A percentile compares a stretch with the other conserved stretches of the same genome.
Conservation (phyloP, 2,113 vertebrate species). For the Catharus minimus region DNA sequence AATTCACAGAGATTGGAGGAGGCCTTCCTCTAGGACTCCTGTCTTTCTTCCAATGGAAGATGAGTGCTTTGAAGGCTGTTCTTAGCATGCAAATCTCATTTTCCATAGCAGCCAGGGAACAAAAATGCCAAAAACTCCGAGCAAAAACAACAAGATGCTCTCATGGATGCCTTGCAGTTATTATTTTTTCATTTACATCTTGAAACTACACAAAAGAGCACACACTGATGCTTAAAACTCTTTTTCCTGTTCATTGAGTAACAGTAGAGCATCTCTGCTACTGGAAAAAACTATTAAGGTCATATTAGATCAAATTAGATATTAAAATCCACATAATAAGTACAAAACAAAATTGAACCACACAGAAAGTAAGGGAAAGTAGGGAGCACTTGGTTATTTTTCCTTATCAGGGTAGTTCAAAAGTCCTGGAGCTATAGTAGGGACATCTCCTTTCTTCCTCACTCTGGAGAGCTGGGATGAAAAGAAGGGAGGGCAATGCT, state of each 20-base stretch:
- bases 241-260: background rate
- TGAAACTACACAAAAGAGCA: background rate
- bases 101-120: background rate
- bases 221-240: background rate
- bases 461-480: background rate
- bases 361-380: background rate
- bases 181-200: background rate
- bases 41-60: background rate
- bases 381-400: background rate
- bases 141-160: background rate
- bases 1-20: background rate
- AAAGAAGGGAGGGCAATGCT: background rate
- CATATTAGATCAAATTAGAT: conserved; percentile 6
- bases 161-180: background rate
- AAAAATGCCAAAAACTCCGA: background rate
- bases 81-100: conserved; percentile 1
- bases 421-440: background rate
- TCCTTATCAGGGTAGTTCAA: background rate
- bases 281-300: background rate
- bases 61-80: background rate
- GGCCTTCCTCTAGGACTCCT: background rate
- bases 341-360: background rate
- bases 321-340: conserved; percentile 17
- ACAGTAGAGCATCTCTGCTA: conserved; percentile 7
- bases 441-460: background rate